A percentile compares a stretch with the other conserved stretches of the same genome.
These are phyloP conservation scores for Oriolus oriolus DNA, from an alignment of 2,113 vertebrate genomes.

Conservation along the genomic window DNA sequence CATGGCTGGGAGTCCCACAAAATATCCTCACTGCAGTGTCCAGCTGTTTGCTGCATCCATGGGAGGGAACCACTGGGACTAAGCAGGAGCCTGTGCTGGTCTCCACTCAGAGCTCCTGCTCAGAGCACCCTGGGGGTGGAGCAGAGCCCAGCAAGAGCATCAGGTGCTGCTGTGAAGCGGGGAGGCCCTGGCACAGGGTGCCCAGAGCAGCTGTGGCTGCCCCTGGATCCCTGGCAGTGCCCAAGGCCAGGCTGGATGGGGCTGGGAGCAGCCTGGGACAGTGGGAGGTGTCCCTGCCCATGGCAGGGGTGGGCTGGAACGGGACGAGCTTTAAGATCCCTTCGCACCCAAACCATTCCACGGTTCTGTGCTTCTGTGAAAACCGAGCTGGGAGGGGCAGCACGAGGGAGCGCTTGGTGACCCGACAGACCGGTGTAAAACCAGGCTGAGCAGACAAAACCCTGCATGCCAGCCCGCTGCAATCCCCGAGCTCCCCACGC, in stretches of 20 bases:
- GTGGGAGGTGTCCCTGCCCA: neutral
- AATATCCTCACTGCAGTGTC: neutral
- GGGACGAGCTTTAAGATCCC: neutral
- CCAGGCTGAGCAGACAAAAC: neutral
- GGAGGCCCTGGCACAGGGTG: neutral
- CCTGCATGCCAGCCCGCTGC: too few species aligned
- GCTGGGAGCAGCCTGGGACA: neutral
- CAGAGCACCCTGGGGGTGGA: neutral
- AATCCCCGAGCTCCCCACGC: fast-evolving
- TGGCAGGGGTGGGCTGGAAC: fast-evolving
- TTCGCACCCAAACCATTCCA: neutral
- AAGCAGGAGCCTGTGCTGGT: neutral
- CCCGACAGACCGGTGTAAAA: neutral
- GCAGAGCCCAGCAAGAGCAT: neutral
- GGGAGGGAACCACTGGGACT: neutral
- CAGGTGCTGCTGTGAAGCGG: neutral
- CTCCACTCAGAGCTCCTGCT: neutral
- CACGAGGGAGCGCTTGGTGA: fast-evolving
- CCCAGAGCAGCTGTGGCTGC: neutral
- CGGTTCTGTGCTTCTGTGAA: neutral
- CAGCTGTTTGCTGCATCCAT: neutral
- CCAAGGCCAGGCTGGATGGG: neutral
- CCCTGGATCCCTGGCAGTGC: neutral
- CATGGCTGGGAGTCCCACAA: neutral
- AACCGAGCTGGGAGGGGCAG: neutral